phyloP scores from a whole-genome alignment of 2,113 vertebrate species.

The Rhinolophus ferrumequinum region DNA sequence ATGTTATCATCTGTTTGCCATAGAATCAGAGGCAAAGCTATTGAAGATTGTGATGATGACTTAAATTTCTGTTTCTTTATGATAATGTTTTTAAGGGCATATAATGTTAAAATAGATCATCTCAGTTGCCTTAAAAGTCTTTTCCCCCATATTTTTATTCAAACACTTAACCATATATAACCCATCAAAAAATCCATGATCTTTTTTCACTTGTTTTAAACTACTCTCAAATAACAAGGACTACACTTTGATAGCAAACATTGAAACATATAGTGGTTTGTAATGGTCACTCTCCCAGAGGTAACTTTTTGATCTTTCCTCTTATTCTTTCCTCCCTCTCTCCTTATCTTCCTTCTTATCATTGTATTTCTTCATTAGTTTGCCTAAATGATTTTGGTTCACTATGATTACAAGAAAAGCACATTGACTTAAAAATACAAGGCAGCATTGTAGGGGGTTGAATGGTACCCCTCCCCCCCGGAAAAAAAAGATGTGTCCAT shows the following conservation, averaged over 20 bases:
- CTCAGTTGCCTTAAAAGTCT: neutral
- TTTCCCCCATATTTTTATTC: neutral
- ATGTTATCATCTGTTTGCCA: conserved; percentile 45
- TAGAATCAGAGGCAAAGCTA: neutral
- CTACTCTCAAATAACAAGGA: neutral
- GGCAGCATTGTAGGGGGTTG: neutral
- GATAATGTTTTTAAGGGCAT: neutral
- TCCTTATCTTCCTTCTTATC: neutral
- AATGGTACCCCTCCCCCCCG: accelerated
- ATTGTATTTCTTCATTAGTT: neutral
- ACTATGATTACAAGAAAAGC: neutral
- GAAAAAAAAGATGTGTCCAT: neutral
- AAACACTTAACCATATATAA: neutral
- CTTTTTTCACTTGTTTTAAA: conserved; percentile 7
- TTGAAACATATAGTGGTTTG: neutral
- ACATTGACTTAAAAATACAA: neutral
- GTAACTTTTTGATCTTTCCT: neutral
- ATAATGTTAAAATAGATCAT: conserved; percentile 16
- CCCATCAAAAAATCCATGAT: neutral
- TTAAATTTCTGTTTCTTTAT: conserved; percentile 27
- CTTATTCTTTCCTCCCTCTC: neutral
- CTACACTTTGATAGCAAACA: neutral
- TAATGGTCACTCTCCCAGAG: neutral
- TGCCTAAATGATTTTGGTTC: neutral
- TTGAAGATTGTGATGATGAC: neutral